Base-by-base conservation (phyloP, 2,797 vertebrate genomes). In the Agapornis canus region DNA sequence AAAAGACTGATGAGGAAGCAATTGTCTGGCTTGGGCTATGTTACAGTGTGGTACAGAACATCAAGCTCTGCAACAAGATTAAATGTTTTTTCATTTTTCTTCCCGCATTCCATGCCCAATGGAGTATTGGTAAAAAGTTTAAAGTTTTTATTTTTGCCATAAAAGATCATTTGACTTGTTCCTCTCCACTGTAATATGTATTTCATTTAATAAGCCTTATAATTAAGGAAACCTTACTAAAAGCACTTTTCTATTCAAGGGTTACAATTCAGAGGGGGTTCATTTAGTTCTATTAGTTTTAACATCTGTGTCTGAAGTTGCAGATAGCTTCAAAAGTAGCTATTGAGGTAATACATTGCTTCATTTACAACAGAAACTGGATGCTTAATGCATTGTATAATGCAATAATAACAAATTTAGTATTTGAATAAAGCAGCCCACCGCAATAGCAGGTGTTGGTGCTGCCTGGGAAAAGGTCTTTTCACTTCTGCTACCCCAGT, bases 221-320 rank as follows among this genome's bases (percentile, higher is more conserved):
- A 83, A 93, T 88, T 86, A 61, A 75, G 27, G 69, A 31, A n/a
- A 4, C 3, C 7, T 51, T 51, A 82, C 66, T 79, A 57, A 57
- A 83, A 7, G 0, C 3, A 42, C 25, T 63, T 43, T 40, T 82
- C 78, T 80, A n/a, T 47, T 81, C 65, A 71, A 93, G 48, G 52
- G 83, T 85, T 89, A 85, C 42, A 90, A 86, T 78, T 90, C 89
- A 83, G 81, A 78, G 27, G n/a, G 54, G 56, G 23, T 78, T 92
- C 5, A 75, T 92, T 92, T 92, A 90, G 77, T 91, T 96, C 75
- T 35, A 89, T 81, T 65, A 91, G 60, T 89, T 94, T 80, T 86
- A 96, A 68, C 82, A 90, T 90, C 85, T 91, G 86, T 87, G 72
- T 51, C 91, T 89, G 73, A 78, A 92, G 86, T 71, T 82, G 65